Evolutionary conservation across 2,113 vertebrate genomes (phyloP), one percentile per base, ranked within the genome.

Genomic region (Oreotrochilus melanogaster): DNA sequence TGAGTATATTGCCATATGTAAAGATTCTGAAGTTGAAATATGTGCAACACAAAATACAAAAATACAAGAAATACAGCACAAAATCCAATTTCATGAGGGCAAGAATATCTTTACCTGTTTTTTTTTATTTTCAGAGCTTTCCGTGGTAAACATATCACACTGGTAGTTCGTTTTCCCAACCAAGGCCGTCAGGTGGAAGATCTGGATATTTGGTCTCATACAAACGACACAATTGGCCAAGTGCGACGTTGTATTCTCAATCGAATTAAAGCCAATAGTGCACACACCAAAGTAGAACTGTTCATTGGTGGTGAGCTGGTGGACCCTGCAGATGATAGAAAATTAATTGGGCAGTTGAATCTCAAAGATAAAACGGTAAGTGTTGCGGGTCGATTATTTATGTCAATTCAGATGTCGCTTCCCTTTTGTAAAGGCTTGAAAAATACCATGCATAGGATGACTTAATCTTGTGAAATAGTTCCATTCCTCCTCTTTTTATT

Each of bases 201-300:
- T 95, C 96, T 99, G 97, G 99, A 99, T 79, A 99, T 99, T 92
- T 99, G 99, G 99, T 99, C 99, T 72, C 99, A 99, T 94, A 99
- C 99, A 69, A 99, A 99, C 3, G 99, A 99, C 97, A 99, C 99
- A 31, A 99, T 99, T n/a, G 99, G 99, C 91, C 99, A 99, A 31
- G 99, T 99, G 67, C 98, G 99, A 18, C 98, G 99, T 25, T 99
- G 98, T 89, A 99, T 99, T 97, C 98, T 99, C 27, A 99, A 99
- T 89, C 98, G 99, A 60, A 99, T 99, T 96, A 99, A 99, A 97
- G 99, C 99, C 62, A 99, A 99, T 71, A 99, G 99, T 25, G 99
- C 99, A 0, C 99, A 99, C 97, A 99, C 99, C 12, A 99, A 99
- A 98, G 99, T 99, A 19, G 99, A 99, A 94, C 98, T 99, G 8